A percentile compares a stretch with the other conserved stretches of the same genome.
Evolutionary conservation across 1,140 invertebrate species (phyloP).

Genomic region (Aphelenchoides fujianensis): DNA sequence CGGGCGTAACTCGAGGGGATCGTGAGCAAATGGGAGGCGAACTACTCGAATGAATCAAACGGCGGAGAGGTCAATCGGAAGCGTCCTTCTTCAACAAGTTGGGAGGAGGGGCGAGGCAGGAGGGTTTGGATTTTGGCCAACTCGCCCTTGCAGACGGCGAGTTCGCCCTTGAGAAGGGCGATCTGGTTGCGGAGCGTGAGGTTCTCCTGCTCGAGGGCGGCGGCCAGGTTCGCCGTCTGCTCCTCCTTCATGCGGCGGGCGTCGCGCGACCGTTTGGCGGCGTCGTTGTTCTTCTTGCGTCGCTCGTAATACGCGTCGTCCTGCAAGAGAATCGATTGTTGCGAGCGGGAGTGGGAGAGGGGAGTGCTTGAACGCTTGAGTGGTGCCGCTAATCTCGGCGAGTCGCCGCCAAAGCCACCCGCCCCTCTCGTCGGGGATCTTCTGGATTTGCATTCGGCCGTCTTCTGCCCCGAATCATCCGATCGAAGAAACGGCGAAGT

Average conservation of each 20-base stretch:
- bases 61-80: not conserved
- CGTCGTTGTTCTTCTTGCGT: conserved; percentile 85
- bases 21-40: not conserved
- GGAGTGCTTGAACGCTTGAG: no score
- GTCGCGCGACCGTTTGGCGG: conserved; percentile 86
- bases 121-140: not conserved
- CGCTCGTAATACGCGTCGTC: conserved; percentile 81
- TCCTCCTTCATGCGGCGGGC: conserved; percentile 83
- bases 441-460: no score
- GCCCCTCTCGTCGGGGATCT: no score
- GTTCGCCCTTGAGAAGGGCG: conserved; percentile 64
- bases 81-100: not conserved
- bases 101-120: not conserved
- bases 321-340: conserved; percentile 67
- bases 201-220: conserved; percentile 79
- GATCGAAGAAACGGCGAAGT: not conserved
- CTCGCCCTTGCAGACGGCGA: not conserved
- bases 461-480: no score
- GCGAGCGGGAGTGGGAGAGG: no score
- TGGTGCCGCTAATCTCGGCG: no score
- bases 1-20: not conserved
- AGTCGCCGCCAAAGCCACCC: no score
- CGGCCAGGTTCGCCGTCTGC: conserved; percentile 80
- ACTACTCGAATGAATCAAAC: not conserved
- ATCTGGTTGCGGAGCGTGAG: conserved; percentile 69